phyloP scores from a whole-genome alignment of 2,888 invertebrate genomes.

The Pyrrhia umbra region DNA sequence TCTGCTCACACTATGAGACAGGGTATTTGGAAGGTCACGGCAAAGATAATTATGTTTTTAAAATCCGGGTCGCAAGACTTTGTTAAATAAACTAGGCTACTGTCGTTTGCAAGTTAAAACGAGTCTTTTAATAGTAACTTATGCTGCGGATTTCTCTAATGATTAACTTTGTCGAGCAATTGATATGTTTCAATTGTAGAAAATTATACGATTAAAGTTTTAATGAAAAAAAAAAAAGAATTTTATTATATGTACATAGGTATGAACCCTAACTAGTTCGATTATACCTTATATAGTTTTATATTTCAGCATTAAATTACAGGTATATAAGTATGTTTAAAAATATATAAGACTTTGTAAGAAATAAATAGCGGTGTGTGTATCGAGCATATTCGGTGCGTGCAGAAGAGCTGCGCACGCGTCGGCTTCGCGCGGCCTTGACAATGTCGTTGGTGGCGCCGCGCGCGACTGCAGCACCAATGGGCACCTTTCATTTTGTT shows the following conservation, averaged over 20 bases:
- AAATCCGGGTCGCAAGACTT: slow-evolving; percentile 38
- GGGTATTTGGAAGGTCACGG: slow-evolving; percentile 47
- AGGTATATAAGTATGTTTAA: not conserved
- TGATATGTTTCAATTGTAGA: too few relatives aligned
- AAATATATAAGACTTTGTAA: too few relatives aligned
- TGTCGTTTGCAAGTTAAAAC: not conserved
- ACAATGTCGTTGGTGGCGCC: slow-evolving; percentile 79
- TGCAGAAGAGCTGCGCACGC: slow-evolving; percentile 63
- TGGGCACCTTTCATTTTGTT: slow-evolving; percentile 59
- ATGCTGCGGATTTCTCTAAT: slow-evolving; percentile 13
- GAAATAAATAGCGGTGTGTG: slow-evolving; percentile 72
- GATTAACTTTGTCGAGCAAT: not conserved
- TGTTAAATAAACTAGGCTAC: slow-evolving; percentile 12
- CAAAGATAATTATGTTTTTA: slow-evolving; percentile 24
- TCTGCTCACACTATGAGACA: slow-evolving; percentile 70
- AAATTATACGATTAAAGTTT: too few relatives aligned
- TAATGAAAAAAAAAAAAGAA: too few relatives aligned
- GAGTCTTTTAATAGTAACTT: not conserved
- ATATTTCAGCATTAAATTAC: not conserved
- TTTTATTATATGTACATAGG: not conserved
- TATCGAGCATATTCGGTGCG: slow-evolving; percentile 49
- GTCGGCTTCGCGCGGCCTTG: slow-evolving; percentile 80
- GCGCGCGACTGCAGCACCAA: slow-evolving; percentile 20
- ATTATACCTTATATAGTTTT: not conserved
- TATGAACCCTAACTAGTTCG: not conserved